A percentile compares a stretch with the other conserved stretches of the same genome.
Conservation (phyloP, 2,113 vertebrate genomes). For the Gobiocypris rarus region DNA sequence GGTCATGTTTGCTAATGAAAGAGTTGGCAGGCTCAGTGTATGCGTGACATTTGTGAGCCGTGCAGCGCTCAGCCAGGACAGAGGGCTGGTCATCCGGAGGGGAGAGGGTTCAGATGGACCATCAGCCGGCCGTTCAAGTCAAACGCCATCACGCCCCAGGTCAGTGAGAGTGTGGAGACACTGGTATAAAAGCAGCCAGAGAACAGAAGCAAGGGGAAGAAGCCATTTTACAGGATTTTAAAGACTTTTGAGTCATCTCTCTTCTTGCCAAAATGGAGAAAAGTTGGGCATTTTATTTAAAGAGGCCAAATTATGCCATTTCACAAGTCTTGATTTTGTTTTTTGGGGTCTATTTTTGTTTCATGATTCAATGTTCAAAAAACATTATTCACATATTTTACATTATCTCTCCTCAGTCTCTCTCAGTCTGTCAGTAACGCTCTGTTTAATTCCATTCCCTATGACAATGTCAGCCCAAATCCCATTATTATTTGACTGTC, state of each 20-base stretch:
- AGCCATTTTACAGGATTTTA: constrained; percentile 48
- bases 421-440: too few relatives aligned
- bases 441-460: too few relatives aligned
- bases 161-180: not conserved
- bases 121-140: constrained; percentile 32
- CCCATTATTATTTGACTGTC: too few relatives aligned
- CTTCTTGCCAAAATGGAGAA: not conserved
- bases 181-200: constrained; percentile 23
- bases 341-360: too few relatives aligned
- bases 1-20: constrained; percentile 56
- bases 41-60: constrained; percentile 48
- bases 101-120: constrained; percentile 37
- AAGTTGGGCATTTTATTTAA: too few relatives aligned
- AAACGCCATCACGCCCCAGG: constrained; percentile 6
- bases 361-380: too few relatives aligned
- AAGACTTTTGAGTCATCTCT: constrained; percentile 36
- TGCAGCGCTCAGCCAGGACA: constrained; percentile 31
- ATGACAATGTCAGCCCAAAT: too few relatives aligned
- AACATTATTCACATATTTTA: too few relatives aligned
- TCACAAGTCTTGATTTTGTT: too few relatives aligned
- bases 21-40: constrained; percentile 41
- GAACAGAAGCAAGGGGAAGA: constrained; percentile 33
- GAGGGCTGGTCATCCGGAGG: constrained; percentile 38
- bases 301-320: too few relatives aligned
- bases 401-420: too few relatives aligned